Evolutionary conservation across 1,140 invertebrate genomes (phyloP).

Genomic region (Zelostemma sp.): DNA sequence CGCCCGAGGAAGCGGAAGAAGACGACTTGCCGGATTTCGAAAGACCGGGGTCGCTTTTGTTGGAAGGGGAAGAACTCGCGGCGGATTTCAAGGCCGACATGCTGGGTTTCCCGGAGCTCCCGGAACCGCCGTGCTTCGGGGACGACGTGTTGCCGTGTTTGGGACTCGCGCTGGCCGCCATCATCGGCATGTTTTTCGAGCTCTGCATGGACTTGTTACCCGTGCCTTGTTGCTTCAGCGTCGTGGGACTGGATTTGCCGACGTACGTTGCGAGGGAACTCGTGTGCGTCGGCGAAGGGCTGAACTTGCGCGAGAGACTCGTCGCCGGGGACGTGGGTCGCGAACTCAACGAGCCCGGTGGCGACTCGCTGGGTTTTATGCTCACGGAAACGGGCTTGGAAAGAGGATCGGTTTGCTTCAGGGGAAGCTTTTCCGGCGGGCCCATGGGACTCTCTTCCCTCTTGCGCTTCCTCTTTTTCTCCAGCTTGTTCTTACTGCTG

Average conservation of each 20-base stretch:
- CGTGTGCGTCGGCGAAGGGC: constrained; percentile 78
- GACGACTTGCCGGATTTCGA: constrained; percentile 61
- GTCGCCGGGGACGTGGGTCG: constrained; percentile 76
- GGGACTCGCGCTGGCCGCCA: constrained; percentile 76
- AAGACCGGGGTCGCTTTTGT: constrained; percentile 42
- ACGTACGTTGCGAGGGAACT: constrained; percentile 70
- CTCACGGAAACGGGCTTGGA: constrained; percentile 79
- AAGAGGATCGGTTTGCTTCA: constrained; percentile 75
- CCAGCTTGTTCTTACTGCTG: constrained; percentile 74
- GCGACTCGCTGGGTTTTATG: constrained; percentile 79
- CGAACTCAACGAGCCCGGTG: constrained; percentile 59
- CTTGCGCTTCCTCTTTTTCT: constrained; percentile 84
- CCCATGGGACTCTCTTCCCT: constrained; percentile 85
- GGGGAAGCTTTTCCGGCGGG: constrained; percentile 83
- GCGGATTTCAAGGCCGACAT: constrained; percentile 89
- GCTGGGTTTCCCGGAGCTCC: constrained; percentile 86
- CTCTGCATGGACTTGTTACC: constrained; percentile 76
- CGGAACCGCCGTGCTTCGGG: constrained; percentile 78
- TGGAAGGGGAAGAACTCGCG: constrained; percentile 74
- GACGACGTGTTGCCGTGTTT: constrained; percentile 78
- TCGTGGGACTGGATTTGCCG: constrained; percentile 74
- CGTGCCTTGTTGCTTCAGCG: constrained; percentile 71
- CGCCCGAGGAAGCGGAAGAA: constrained; percentile 64
- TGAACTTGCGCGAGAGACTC: constrained; percentile 75
- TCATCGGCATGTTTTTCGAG: constrained; percentile 76